Evolutionary conservation across 2,113 vertebrate genomes (phyloP).

Genomic region (Xerus inauris): DNA sequence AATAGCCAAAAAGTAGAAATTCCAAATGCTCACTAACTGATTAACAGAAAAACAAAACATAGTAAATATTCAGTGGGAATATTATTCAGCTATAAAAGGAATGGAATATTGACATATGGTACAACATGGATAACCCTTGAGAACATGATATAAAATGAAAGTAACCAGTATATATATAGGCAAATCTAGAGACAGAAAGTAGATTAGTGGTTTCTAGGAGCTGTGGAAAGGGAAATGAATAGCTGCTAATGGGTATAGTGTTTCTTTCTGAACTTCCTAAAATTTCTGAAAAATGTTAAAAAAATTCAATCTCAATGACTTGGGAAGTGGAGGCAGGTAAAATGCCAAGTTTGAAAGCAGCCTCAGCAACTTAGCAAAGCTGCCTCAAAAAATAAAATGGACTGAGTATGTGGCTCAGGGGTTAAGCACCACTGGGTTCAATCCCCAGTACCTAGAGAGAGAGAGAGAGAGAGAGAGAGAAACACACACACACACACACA

Average conservation of each 20-base stretch:
- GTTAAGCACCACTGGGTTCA: too few relatives aligned
- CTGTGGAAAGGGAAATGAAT: background rate
- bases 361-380: too few relatives aligned
- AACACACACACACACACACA: too few relatives aligned
- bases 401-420: too few relatives aligned
- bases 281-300: background rate
- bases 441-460: too few relatives aligned
- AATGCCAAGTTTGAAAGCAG: too few relatives aligned
- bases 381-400: too few relatives aligned
- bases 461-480: too few relatives aligned
- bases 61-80: background rate
- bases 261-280: background rate
- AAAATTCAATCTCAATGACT: too few relatives aligned
- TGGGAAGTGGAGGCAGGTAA: too few relatives aligned
- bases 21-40: background rate
- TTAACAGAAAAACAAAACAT: constrained; percentile 7
- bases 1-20: background rate
- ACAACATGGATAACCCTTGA: background rate
- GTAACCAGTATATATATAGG: background rate
- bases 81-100: background rate
- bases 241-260: background rate
- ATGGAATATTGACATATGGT: background rate
- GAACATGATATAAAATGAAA: background rate
- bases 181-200: background rate
- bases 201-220: background rate